Conservation (phyloP, 2,797 vertebrate genomes). For the Acridotheres tristis region DNA sequence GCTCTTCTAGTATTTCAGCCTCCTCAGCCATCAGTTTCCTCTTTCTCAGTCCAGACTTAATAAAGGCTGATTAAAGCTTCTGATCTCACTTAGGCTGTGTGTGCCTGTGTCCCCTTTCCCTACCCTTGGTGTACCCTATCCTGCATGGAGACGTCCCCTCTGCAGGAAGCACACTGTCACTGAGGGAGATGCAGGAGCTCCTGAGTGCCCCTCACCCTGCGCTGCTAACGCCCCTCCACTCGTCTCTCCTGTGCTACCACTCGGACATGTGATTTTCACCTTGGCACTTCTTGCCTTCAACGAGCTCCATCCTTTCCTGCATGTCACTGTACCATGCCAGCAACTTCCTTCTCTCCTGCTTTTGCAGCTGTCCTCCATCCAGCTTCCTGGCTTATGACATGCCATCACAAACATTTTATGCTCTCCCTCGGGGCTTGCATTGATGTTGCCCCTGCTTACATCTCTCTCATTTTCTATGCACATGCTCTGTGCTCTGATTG, state of each 20-base stretch:
- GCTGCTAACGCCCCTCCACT: rapidly evolving
- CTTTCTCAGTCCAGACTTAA: not conserved
- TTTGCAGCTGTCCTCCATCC: not conserved
- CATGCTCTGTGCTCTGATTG: not conserved
- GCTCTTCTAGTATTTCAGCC: not conserved
- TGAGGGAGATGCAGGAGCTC: not conserved
- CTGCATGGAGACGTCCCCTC: not conserved
- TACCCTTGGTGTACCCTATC: not conserved
- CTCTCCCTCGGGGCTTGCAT: not conserved
- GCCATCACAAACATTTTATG: not conserved
- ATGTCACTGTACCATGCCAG: not conserved
- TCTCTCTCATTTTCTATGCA: not conserved
- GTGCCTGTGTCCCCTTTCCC: not conserved
- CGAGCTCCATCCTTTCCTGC: rapidly evolving
- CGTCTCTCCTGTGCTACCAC: not conserved
- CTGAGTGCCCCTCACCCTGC: not conserved
- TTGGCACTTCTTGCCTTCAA: not conserved
- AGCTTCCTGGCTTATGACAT: not conserved
- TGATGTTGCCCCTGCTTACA: not conserved
- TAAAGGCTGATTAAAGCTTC: not conserved
- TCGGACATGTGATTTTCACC: not conserved
- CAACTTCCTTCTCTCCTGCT: not conserved
- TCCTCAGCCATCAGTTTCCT: not conserved
- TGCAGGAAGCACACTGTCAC: not conserved
- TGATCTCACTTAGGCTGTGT: not conserved